Evolutionary conservation across 1,140 invertebrate genomes (phyloP).

Genomic region (Tetramorium alpestre): DNA sequence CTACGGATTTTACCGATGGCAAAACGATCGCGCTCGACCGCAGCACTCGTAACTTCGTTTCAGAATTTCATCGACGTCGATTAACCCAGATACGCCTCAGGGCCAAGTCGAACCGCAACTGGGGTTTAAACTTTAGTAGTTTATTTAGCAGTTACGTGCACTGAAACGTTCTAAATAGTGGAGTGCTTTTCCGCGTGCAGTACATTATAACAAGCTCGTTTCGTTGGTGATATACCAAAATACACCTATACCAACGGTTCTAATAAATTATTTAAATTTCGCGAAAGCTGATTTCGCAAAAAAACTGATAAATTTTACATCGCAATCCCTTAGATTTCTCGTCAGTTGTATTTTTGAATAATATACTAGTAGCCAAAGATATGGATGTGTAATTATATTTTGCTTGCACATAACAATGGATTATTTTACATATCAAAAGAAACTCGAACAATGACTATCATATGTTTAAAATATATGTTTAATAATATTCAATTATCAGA

Average conservation of each 20-base stretch:
- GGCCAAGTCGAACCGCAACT: conserved; percentile 60
- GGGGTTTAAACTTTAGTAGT: conserved; percentile 71
- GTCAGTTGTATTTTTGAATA: background rate
- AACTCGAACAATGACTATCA: background rate
- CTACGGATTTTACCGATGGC: conserved; percentile 46
- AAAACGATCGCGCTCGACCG: conserved; percentile 61
- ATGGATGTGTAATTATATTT: background rate
- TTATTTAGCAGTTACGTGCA: conserved; percentile 69
- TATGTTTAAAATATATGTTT: conserved; percentile 9
- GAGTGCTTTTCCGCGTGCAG: conserved; percentile 43
- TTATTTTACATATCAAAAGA: conserved; percentile 28
- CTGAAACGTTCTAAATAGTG: conserved; percentile 59
- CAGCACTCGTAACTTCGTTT: conserved; percentile 67
- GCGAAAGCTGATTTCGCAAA: background rate
- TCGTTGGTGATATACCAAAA: conserved; percentile 21
- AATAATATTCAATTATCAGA: conserved; percentile 37
- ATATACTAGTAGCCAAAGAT: background rate
- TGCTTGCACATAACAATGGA: background rate
- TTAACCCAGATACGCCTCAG: conserved; percentile 69
- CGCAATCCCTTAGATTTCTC: background rate
- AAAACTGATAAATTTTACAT: background rate
- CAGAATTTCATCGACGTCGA: conserved; percentile 72
- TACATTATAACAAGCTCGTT: conserved; percentile 60
- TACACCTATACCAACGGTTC: conserved; percentile 9
- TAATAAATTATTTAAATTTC: conserved; percentile 50